These are phyloP conservation scores for Puma concolor DNA, from an alignment of 2,113 vertebrate genomes.

Conservation along the genomic window DNA sequence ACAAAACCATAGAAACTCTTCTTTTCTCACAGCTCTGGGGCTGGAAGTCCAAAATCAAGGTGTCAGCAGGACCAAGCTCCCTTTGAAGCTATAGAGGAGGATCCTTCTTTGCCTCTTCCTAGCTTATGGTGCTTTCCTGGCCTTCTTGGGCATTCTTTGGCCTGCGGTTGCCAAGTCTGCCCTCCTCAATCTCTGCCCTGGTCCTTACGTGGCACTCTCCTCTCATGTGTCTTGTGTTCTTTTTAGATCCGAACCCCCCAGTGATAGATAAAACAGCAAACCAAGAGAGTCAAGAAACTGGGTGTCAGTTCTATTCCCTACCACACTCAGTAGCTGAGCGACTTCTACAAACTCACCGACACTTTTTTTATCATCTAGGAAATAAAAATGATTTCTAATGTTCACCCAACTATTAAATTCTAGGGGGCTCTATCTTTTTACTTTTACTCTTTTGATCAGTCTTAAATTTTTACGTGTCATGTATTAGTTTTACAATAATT, in stretches of 20 bases:
- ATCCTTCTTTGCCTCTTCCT: background rate
- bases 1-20: background rate
- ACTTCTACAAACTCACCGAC: background rate
- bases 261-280: background rate
- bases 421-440: background rate
- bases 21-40: background rate
- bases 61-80: background rate
- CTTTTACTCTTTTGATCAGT: background rate
- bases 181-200: background rate
- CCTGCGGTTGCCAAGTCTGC: background rate
- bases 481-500: slow-evolving; percentile 9
- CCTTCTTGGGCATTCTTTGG: background rate
- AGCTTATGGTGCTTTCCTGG: background rate
- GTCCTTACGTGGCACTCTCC: background rate
- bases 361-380: background rate
- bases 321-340: background rate
- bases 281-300: background rate
- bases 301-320: background rate
- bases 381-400: slow-evolving; percentile 3
- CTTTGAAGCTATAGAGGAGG: background rate
- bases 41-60: background rate
- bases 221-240: background rate
- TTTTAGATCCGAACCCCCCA: background rate
- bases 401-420: background rate
- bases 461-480: background rate